These are phyloP conservation scores for Hartigia nigra DNA, from an alignment of 2,888 invertebrate genomes.

Conservation along the genomic window DNA sequence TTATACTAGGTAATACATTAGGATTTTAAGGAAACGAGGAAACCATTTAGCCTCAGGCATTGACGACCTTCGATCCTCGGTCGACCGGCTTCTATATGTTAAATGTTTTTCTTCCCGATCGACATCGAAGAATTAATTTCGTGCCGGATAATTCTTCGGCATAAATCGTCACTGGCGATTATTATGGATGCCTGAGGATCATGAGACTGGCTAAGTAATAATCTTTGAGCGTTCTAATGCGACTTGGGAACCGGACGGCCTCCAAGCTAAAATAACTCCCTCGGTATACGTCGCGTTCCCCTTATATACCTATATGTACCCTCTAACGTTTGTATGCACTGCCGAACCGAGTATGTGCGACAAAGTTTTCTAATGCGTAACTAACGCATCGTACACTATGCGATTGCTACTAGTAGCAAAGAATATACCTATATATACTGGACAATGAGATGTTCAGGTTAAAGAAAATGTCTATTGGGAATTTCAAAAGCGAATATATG, in stretches of 20 bases:
- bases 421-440: background rate
- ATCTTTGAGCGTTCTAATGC: conserved; percentile 63
- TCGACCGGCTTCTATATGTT: background rate
- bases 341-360: conserved; percentile 38
- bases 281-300: conserved; percentile 30
- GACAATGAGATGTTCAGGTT: background rate
- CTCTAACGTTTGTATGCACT: conserved; percentile 32
- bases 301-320: background rate
- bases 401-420: background rate
- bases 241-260: conserved; percentile 61
- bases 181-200: conserved; percentile 62
- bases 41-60: background rate
- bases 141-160: conserved; percentile 5
- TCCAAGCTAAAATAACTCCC: conserved; percentile 55
- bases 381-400: background rate
- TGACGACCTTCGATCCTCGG: conserved; percentile 1
- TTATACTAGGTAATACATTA: background rate
- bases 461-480: too few relatives aligned
- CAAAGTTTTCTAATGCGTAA: conserved; percentile 25
- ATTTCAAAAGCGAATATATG: background rate
- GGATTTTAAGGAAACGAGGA: background rate
- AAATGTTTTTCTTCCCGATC: conserved; percentile 4
- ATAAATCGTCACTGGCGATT: conserved; percentile 19
- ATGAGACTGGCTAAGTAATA: conserved; percentile 59
- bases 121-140: background rate